Evolutionary conservation across 2,113 vertebrate species (phyloP).

Genomic region (Orcinus orca): DNA sequence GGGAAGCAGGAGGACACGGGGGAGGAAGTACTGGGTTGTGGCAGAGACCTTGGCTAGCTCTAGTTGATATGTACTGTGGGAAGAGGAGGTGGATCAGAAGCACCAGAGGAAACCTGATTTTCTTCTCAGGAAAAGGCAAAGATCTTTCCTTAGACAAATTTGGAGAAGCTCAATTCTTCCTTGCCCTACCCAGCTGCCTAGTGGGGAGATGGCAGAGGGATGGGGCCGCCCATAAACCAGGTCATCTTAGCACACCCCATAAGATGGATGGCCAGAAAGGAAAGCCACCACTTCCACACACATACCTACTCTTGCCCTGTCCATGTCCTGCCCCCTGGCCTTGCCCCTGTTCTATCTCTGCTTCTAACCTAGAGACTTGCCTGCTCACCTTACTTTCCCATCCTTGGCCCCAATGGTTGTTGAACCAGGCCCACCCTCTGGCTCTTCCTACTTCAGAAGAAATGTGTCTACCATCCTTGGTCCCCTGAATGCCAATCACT

Average conservation of each 20-base stretch:
- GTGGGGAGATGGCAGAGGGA: background rate
- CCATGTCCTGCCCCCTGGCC: background rate
- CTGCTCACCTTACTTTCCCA: background rate
- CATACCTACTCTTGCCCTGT: background rate
- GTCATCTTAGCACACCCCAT: background rate
- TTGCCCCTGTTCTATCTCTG: background rate
- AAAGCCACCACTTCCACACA: background rate
- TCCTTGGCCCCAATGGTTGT: background rate
- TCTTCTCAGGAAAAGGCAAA: conserved; percentile 1
- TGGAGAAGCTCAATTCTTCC: background rate
- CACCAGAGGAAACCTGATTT: background rate
- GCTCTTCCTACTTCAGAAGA: background rate
- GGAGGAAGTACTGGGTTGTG: background rate
- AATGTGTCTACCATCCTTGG: background rate
- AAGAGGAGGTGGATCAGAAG: background rate
- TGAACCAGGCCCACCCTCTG: background rate
- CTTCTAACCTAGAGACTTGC: background rate
- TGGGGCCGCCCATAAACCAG: background rate
- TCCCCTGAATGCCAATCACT: background rate
- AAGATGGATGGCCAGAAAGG: background rate
- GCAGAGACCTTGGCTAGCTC: background rate
- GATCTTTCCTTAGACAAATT: background rate
- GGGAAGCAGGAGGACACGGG: background rate
- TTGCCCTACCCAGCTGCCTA: background rate
- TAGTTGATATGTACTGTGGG: background rate